Conservation (phyloP, 2,888 invertebrate species). For the Cheiracanthium punctorium region DNA sequence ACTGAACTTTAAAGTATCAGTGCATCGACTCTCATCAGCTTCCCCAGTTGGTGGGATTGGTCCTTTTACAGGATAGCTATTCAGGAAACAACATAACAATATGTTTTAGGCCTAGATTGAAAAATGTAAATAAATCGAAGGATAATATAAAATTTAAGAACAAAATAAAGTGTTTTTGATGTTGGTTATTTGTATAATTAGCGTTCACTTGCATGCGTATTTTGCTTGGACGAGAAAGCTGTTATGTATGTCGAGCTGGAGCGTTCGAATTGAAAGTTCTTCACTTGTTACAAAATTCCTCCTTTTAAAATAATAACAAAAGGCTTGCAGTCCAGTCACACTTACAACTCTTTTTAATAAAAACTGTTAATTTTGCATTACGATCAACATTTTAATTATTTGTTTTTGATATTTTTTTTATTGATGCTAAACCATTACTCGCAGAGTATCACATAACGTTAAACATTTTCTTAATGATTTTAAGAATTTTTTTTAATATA, state of each 20-base stretch:
- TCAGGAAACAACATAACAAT: conserved; percentile 58
- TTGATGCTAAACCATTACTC: neutral
- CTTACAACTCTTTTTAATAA: too few species aligned
- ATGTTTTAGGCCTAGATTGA: conserved; percentile 38
- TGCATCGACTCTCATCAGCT: conserved; percentile 68
- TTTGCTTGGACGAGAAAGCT: conserved; percentile 51
- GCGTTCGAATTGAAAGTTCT: conserved; percentile 20
- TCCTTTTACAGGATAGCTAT: conserved; percentile 55
- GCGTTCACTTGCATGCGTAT: conserved; percentile 33
- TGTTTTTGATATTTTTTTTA: neutral
- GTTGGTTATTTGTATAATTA: neutral
- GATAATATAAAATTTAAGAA: neutral
- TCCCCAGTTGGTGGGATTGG: conserved; percentile 68
- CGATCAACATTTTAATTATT: neutral
- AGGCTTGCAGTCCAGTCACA: too few species aligned
- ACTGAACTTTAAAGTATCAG: conserved; percentile 63
- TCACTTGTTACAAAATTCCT: neutral
- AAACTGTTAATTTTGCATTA: too few species aligned
- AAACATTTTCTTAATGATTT: too few species aligned
- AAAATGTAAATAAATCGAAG: neutral
- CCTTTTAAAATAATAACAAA: neutral
- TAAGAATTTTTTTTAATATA: too few species aligned
- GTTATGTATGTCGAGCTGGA: conserved; percentile 45
- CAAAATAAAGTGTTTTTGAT: conserved; percentile 12
- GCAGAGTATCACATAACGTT: neutral